Percentiles rank a stretch among this genome's conserved stretches.
Conservation (phyloP, 2,797 vertebrate species). For the Poeciliopsis infans region DNA sequence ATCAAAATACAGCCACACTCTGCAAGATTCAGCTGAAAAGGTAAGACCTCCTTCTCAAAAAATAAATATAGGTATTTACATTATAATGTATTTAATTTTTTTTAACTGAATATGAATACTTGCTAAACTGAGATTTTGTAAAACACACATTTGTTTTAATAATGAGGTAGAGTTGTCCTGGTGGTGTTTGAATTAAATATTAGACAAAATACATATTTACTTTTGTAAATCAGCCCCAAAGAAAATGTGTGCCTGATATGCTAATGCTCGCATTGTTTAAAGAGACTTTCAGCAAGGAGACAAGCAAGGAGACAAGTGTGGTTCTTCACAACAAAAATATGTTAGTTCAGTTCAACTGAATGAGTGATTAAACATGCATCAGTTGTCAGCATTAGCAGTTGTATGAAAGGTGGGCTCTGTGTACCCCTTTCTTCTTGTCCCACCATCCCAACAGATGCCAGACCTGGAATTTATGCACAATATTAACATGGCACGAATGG, state of each 20-base stretch:
- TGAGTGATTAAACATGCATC: neutral
- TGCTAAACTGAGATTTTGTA: neutral
- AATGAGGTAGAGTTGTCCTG: neutral
- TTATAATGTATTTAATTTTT: neutral
- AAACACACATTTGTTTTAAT: neutral
- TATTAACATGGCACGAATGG: neutral
- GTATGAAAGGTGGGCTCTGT: neutral
- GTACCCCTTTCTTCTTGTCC: neutral
- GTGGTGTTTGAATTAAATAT: neutral
- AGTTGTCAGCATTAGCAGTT: neutral
- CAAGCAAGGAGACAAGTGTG: neutral
- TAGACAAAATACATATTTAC: neutral
- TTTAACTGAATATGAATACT: neutral
- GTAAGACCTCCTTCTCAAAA: constrained; percentile 50
- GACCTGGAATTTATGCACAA: neutral
- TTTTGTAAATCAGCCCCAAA: neutral
- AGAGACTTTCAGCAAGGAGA: neutral
- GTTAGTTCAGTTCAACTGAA: neutral
- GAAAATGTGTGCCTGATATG: neutral
- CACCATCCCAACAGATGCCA: neutral
- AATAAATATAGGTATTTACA: neutral
- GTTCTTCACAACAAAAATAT: neutral
- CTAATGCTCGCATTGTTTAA: neutral
- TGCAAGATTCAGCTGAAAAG: constrained; percentile 47
- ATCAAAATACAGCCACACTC: constrained; percentile 39